Evolutionary conservation across 2,888 invertebrate genomes (phyloP).

Genomic region (Caenorhabditis sp.): DNA sequence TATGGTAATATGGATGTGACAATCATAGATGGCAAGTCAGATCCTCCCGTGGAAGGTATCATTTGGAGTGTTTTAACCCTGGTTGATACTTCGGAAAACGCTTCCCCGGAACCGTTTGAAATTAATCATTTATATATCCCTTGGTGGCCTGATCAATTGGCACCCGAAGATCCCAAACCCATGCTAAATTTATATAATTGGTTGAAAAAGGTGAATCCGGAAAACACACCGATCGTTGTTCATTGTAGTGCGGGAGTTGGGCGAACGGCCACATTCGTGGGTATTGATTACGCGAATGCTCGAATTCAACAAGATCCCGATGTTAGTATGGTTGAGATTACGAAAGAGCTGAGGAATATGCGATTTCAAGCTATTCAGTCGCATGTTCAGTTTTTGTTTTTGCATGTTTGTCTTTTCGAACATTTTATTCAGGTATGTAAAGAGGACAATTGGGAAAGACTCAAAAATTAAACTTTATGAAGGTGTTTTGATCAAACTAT

Average conservation of each 20-base stretch:
- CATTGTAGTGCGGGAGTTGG: slow-evolving; percentile 63
- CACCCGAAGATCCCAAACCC: slow-evolving; percentile 47
- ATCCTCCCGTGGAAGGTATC: slow-evolving; percentile 35
- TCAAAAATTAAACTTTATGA: no score
- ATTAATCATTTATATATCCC: slow-evolving; percentile 43
- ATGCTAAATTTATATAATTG: slow-evolving; percentile 48
- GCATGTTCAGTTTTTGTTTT: slow-evolving; percentile 51
- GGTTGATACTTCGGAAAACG: not conserved
- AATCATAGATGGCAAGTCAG: slow-evolving; percentile 31
- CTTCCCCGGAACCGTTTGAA: slow-evolving; percentile 10
- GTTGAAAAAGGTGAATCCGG: slow-evolving; percentile 43
- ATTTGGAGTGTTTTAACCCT: not conserved
- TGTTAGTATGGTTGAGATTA: slow-evolving; percentile 37
- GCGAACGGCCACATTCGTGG: slow-evolving; percentile 55
- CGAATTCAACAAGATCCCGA: slow-evolving; percentile 37
- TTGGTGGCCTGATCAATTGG: slow-evolving; percentile 58
- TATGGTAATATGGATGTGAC: slow-evolving; percentile 30
- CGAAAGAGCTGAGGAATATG: slow-evolving; percentile 43
- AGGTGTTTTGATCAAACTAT: no score
- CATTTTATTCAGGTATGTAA: slow-evolving; percentile 33
- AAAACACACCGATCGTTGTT: slow-evolving; percentile 45
- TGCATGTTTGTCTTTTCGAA: slow-evolving; percentile 44
- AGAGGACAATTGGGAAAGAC: no score
- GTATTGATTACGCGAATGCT: slow-evolving; percentile 43
- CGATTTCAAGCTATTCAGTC: slow-evolving; percentile 46